Evolutionary conservation across 2,113 vertebrate species (phyloP).

Genomic region (Albula glossodonta): DNA sequence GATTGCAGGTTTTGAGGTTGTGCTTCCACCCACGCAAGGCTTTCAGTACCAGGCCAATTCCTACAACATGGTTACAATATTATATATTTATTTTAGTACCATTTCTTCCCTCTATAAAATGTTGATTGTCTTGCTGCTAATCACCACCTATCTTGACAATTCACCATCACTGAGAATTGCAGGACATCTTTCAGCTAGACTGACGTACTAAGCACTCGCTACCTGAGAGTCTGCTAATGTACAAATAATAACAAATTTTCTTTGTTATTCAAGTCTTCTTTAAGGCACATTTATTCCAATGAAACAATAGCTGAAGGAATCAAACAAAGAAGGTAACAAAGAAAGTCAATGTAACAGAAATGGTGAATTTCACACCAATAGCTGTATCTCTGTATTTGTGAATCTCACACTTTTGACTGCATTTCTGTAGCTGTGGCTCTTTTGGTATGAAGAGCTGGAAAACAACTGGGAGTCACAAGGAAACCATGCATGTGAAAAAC

Average conservation of each 20-base stretch:
- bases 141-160: not conserved
- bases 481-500: conserved; percentile 58
- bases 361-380: conserved; percentile 51
- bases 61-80: not conserved
- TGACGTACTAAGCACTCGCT: not conserved
- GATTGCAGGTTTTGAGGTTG: not conserved
- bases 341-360: conserved; percentile 49
- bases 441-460: conserved; percentile 57
- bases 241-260: not conserved
- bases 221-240: not conserved
- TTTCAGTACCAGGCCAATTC: not conserved
- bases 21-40: not conserved
- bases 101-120: not conserved
- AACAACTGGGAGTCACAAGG: conserved; percentile 56
- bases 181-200: not conserved
- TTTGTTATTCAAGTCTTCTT: not conserved
- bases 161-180: not conserved
- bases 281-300: conserved; percentile 14
- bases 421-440: conserved; percentile 50
- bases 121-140: not conserved
- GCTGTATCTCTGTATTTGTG: conserved; percentile 46
- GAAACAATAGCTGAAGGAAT: conserved; percentile 39
- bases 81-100: not conserved
- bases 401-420: conserved; percentile 46
- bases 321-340: conserved; percentile 45